Evolutionary conservation across 2,888 invertebrate species (phyloP).

Genomic region (Onchidella celtica): DNA sequence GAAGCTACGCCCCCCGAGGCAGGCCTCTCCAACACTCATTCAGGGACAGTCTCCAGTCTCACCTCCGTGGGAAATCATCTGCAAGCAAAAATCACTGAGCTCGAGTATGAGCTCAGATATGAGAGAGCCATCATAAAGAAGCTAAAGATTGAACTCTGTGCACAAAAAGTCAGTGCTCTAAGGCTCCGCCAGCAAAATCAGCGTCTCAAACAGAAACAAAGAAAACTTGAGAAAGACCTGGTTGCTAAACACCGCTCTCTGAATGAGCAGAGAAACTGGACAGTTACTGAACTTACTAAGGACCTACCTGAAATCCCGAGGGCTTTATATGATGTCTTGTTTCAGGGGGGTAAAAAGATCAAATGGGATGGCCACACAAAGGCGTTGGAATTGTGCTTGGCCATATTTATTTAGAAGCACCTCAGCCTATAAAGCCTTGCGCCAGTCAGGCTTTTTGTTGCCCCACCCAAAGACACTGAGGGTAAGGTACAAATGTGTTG

Average conservation of each 20-base stretch:
- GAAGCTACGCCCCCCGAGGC: no score
- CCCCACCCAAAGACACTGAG: no score
- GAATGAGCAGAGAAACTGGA: neutral
- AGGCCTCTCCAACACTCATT: no score
- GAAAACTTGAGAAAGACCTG: neutral
- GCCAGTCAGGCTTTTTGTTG: no score
- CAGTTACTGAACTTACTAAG: neutral
- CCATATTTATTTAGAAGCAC: neutral
- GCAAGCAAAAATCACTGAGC: neutral
- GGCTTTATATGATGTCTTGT: neutral
- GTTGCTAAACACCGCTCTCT: neutral
- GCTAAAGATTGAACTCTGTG: neutral
- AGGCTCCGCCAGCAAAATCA: neutral
- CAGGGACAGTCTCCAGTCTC: no score
- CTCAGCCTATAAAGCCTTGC: neutral
- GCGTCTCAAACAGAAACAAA: neutral
- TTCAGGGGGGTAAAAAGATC: neutral
- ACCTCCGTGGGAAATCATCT: no score
- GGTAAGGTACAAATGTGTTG: no score
- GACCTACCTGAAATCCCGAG: neutral
- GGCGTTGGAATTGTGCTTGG: neutral
- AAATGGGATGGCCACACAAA: neutral
- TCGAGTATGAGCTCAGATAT: neutral
- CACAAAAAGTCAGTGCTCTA: neutral
- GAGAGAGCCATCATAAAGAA: neutral